phyloP scores from a whole-genome alignment of 2,797 vertebrate species.

The Gadopsis bispinosus region DNA sequence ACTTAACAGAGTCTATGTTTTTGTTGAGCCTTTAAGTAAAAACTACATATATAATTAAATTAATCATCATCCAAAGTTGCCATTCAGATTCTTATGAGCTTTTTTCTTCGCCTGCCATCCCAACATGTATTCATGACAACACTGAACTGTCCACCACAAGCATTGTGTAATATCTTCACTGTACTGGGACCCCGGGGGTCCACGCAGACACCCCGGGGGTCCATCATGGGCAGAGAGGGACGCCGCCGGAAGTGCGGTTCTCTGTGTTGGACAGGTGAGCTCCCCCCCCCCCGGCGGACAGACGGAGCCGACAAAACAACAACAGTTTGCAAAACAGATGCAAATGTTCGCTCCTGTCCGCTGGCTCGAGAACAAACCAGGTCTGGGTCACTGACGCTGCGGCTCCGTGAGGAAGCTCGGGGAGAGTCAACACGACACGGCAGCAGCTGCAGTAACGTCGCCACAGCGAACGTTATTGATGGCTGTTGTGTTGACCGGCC shows the following conservation, averaged over 20 bases:
- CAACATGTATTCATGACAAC: not conserved
- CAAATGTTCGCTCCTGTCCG: conserved; percentile 54
- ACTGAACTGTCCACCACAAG: not conserved
- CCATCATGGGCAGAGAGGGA: too few relatives aligned
- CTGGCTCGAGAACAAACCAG: not conserved
- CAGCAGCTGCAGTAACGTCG: not conserved
- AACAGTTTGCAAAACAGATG: conserved; percentile 62
- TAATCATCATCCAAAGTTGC: not conserved
- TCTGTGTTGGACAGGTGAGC: conserved; percentile 21
- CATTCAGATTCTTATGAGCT: not conserved
- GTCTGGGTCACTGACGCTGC: not conserved
- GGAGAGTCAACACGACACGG: not conserved
- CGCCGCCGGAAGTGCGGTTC: not conserved
- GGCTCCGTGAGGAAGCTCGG: not conserved
- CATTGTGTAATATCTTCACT: not conserved
- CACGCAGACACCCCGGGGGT: not conserved
- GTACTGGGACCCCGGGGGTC: not conserved
- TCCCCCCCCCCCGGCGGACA: not conserved
- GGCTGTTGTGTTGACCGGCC: conserved; percentile 35
- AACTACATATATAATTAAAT: too few relatives aligned
- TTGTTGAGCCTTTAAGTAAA: not conserved
- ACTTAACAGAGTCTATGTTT: not conserved
- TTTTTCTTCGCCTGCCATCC: not conserved
- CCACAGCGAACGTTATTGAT: conserved; percentile 5
- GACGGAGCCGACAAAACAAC: conserved; percentile 18